phyloP scores from a whole-genome alignment of 1,140 invertebrate genomes.

The Drosophila kurseongensis region DNA sequence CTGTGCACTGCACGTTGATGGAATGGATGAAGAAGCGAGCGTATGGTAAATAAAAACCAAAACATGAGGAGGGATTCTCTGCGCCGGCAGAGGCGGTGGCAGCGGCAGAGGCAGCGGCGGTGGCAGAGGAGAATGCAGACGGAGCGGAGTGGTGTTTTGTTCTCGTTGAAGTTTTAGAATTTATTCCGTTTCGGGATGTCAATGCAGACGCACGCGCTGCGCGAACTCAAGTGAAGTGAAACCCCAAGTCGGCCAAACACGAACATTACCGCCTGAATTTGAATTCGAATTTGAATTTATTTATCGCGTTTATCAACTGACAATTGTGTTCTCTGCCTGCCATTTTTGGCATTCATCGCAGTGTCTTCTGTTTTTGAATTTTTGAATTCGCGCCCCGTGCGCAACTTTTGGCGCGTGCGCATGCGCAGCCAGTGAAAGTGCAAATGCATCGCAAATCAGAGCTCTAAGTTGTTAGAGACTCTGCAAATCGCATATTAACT shows the following conservation, averaged over 20 bases:
- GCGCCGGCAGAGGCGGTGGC: conserved; percentile 29
- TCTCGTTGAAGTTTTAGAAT: conserved; percentile 82
- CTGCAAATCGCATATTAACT: conserved; percentile 9
- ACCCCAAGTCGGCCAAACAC: conserved; percentile 13
- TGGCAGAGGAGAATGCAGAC: conserved; percentile 23
- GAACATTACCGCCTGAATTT: conserved; percentile 22
- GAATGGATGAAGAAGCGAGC: conserved; percentile 54
- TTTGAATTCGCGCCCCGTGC: conserved; percentile 1
- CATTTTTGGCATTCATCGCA: conserved; percentile 49
- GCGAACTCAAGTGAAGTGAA: conserved; percentile 42
- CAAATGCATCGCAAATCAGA: conserved; percentile 65
- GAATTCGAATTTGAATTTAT: conserved; percentile 49
- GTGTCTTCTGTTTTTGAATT: conserved; percentile 6
- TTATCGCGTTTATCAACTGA: conserved; percentile 36
- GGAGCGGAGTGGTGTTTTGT: conserved; percentile 73
- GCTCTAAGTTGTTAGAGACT: conserved; percentile 40
- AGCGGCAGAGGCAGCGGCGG: conserved; percentile 15
- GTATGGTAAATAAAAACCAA: conserved; percentile 64
- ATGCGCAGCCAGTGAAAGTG: conserved; percentile 71
- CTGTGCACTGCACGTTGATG: conserved; percentile 42
- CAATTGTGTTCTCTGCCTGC: conserved; percentile 43
- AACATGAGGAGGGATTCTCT: conserved; percentile 72
- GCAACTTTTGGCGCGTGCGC: conserved; percentile 62
- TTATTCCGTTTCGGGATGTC: conserved; percentile 84
- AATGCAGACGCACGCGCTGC: conserved; percentile 79